Base-by-base conservation (phyloP, 2,113 vertebrate species). In the Alosa alosa region DNA sequence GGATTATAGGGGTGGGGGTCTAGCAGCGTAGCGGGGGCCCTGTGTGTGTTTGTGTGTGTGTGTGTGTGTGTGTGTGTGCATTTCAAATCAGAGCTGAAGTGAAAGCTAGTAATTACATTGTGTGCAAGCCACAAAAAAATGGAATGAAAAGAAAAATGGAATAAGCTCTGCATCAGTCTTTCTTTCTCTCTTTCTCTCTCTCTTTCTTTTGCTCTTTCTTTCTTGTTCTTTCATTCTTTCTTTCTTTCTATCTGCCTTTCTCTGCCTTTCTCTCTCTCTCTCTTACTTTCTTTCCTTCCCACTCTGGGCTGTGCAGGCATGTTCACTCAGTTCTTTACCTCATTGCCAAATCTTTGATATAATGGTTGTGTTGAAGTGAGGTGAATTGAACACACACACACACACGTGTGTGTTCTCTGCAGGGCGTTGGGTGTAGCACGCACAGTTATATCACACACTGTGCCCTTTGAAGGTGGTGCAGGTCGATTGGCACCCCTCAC, bases 381-480 rank as follows among this genome's bases (percentile, higher is more conserved):
- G 41, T 46, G 22, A 82, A 82, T 85, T 55, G 41, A 4, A 49
- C n/a, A 78, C 11, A 86, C 18, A 49, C 84, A 75, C 13, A 36
- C 13, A 49, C 47, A 31, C 31, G 31, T 31, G 31, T 31, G 31
- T 31, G 31, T 31, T 31, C 31, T 31, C 31, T 31, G 31, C 31
- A 31, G 31, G 57, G 57, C 6, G 57, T 64, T n/a, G 57, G 22
- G 57, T 20, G 22, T 64, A 64, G n/a, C 57, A 8, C 6, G 57
- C n/a, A 9, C 57, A 64, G 22, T 57, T 20, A 18, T 64, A 64
- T 64, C 57, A 64, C 20, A 64, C 57, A 64, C 20, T n/a, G 57
- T 57, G 52, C 13, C 13, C 52, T 64, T 64, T 64, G 57, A 64
- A 64, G 57, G 57, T 64, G 22, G 22, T 64, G 57, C 20, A 64